These are phyloP conservation scores for Euproctis similis DNA, from an alignment of 2,888 invertebrate genomes.

Conservation along the genomic window DNA sequence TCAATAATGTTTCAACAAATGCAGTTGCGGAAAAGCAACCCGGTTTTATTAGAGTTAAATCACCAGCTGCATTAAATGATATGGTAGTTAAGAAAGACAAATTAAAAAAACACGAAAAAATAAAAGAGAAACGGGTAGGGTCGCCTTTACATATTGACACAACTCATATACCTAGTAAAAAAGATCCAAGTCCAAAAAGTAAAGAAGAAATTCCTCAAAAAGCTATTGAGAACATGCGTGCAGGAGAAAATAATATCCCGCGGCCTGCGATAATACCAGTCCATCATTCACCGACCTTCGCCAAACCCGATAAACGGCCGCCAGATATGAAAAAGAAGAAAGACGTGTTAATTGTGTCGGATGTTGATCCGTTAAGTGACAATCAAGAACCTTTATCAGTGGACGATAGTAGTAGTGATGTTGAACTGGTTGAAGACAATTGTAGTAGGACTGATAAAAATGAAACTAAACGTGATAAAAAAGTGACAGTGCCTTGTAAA, in stretches of 20 bases:
- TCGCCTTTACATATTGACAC: slow-evolving; percentile 55
- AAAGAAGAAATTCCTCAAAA: slow-evolving; percentile 51
- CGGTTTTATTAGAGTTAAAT: slow-evolving; percentile 56
- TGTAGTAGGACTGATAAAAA: slow-evolving; percentile 36
- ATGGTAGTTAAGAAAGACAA: slow-evolving; percentile 43
- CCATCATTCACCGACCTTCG: slow-evolving; percentile 61
- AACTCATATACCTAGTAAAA: slow-evolving; percentile 39
- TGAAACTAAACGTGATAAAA: slow-evolving; percentile 43
- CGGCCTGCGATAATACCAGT: slow-evolving; percentile 54
- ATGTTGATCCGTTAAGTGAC: slow-evolving; percentile 55
- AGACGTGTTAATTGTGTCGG: slow-evolving; percentile 56
- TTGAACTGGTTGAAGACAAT: slow-evolving; percentile 57
- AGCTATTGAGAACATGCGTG: slow-evolving; percentile 52
- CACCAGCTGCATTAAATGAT: slow-evolving; percentile 62
- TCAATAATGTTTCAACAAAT: slow-evolving; percentile 16
- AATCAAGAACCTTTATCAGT: slow-evolving; percentile 46
- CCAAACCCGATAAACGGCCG: slow-evolving; percentile 60
- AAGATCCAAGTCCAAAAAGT: slow-evolving; percentile 46
- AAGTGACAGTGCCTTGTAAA: slow-evolving; percentile 56
- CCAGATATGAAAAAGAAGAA: slow-evolving; percentile 63
- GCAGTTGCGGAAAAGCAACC: slow-evolving; percentile 29
- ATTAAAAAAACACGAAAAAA: slow-evolving; percentile 36
- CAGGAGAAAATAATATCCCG: slow-evolving; percentile 58
- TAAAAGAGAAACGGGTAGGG: slow-evolving; percentile 39
- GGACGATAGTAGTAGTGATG: slow-evolving; percentile 70